A percentile compares a stretch with the other conserved stretches of the same genome.
Conservation (phyloP, 23 tunicate genomes). For the Ciona savignyi region DNA sequence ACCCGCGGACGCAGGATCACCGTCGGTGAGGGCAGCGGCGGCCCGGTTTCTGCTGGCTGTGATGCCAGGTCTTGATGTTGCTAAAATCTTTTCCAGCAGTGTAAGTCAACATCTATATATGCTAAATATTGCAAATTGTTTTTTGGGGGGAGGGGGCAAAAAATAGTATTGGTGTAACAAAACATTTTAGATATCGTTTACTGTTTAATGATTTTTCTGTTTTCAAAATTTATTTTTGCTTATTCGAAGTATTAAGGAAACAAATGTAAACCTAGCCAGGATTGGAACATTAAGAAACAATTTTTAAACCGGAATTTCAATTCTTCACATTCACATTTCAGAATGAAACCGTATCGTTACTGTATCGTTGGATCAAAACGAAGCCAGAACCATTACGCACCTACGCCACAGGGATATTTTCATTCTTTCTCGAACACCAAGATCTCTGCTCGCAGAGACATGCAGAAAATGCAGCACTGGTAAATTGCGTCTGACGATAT, state of each 20-base stretch:
- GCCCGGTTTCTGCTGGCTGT: slow-evolving; percentile 46
- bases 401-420: slow-evolving; percentile 56
- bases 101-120: not conserved
- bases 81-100: slow-evolving; percentile 18
- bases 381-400: slow-evolving; percentile 55
- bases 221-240: too few relatives aligned
- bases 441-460: slow-evolving; percentile 15
- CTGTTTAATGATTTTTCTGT: not conserved
- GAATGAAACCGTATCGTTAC: slow-evolving; percentile 19
- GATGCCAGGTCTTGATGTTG: slow-evolving; percentile 63
- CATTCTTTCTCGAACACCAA: slow-evolving; percentile 30
- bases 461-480: not conserved
- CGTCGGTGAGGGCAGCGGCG: slow-evolving; percentile 26
- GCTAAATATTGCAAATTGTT: too few relatives aligned
- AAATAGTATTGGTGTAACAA: not conserved
- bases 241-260: too few relatives aligned
- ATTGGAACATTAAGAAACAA: not conserved
- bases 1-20: not conserved
- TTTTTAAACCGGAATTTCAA: not conserved
- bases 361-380: slow-evolving; percentile 36
- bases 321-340: not conserved
- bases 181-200: too few relatives aligned
- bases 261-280: too few relatives aligned
- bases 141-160: too few relatives aligned
- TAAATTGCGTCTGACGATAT: too few relatives aligned